phyloP scores from a whole-genome alignment of 2,888 invertebrate species.

The Unio pictorum region DNA sequence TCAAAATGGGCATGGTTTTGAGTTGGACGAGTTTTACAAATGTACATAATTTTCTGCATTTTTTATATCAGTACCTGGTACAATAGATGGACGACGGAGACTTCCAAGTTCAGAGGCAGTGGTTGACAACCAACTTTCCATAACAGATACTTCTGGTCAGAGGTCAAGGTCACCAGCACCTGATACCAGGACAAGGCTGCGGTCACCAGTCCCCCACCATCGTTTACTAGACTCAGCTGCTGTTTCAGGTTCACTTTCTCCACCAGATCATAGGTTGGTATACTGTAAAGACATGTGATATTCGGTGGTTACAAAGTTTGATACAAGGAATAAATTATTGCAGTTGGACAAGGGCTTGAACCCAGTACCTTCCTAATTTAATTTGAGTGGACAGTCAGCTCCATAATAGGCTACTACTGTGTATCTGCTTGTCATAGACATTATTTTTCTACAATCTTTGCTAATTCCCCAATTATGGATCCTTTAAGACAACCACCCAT shows the following conservation, averaged over 20 bases:
- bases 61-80: constrained; percentile 38
- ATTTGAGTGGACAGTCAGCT: too few species aligned
- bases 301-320: too few species aligned
- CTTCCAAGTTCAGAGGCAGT: constrained; percentile 38
- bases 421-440: too few species aligned
- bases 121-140: constrained; percentile 43
- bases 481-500: too few species aligned
- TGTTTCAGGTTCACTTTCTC: constrained; percentile 83
- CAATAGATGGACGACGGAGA: constrained; percentile 43
- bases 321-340: too few species aligned
- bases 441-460: too few species aligned
- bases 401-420: too few species aligned
- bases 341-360: too few species aligned
- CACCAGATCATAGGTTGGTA: constrained; percentile 77
- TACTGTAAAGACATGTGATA: not conserved
- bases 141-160: constrained; percentile 16
- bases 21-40: too few species aligned
- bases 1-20: too few species aligned
- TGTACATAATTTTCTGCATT: not conserved
- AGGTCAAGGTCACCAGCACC: constrained; percentile 58
- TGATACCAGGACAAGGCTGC: constrained; percentile 45
- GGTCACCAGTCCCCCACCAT: constrained; percentile 62
- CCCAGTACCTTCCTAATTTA: too few species aligned
- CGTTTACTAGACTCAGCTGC: constrained; percentile 50
- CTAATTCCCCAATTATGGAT: too few species aligned